Base-by-base conservation (phyloP, 2,797 vertebrate species). In the Varecia variegata region DNA sequence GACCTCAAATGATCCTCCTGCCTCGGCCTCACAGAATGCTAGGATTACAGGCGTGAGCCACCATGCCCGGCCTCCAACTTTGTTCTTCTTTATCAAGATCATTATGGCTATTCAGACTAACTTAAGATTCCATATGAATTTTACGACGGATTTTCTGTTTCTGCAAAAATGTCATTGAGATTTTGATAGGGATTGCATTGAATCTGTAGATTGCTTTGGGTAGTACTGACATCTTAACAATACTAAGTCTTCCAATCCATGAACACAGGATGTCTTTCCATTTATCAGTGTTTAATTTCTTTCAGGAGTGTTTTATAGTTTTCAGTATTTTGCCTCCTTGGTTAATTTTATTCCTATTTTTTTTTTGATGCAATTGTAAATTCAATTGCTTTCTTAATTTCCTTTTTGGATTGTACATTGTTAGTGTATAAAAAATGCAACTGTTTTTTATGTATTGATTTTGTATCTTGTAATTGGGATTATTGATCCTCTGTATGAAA, bases 81-180 rank as follows among this genome's bases (percentile, higher is more conserved):
- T 84, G 25, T 88, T 68, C 17, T 73, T 68, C 62, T 71, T 14
- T 77, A 54, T 54, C 68, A 58, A 87, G 14, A 70, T 67, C 30
- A 3, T 76, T 93, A 65, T 94, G 43, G 25, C 18, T 77, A 60
- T 74, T 87, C 18, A 47, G 18, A 32, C 11, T 77, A 52, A 0
- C 30, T 76, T 70, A 88, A 82, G 74, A 76, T 43, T 76, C 35
- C 14, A 54, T 27, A 6, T 35, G 43, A 85, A 85, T 73, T 85
- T 95, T 71, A 71, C 8, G 5, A 62, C 54, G 43, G 20, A 71
- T 71, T 92, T 92, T 83, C 77, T 65, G 60, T 88, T 94, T 94
- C 60, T 83, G 38, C 20, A 38, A 88, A 82, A 87, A 45, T 35
- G n/a, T 71, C 40, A 88, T 38, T 83, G 62, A 65, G 70, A 32